phyloP scores from a whole-genome alignment of 2,113 vertebrate species.

The Phainopepla nitens region DNA sequence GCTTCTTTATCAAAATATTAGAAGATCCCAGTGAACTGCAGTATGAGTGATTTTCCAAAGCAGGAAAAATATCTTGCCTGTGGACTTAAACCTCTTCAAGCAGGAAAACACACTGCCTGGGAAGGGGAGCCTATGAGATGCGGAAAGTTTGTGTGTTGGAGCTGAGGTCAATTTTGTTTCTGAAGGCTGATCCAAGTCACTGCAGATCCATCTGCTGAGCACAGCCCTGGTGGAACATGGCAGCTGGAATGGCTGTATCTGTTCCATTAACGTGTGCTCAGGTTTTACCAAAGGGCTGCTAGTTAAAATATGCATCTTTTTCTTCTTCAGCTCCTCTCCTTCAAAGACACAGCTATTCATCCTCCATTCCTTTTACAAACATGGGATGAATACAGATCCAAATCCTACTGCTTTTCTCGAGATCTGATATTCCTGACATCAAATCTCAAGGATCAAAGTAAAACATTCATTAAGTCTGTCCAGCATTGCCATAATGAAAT shows the following conservation, averaged over 20 bases:
- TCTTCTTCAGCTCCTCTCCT: neutral
- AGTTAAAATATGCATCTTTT: slow-evolving; percentile 20
- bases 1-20: neutral
- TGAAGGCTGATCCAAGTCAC: neutral
- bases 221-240: neutral
- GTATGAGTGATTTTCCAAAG: neutral
- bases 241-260: neutral
- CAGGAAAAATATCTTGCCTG: neutral
- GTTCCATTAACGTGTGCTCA: neutral
- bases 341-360: slow-evolving; percentile 42
- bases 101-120: neutral
- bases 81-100: neutral
- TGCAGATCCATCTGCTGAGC: neutral
- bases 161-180: neutral
- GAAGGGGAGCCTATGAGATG: neutral
- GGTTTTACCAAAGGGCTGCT: slow-evolving; percentile 17
- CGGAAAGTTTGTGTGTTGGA: neutral
- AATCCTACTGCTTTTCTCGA: neutral
- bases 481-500: slow-evolving; percentile 26
- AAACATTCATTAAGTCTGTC: slow-evolving; percentile 50
- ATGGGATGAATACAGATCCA: slow-evolving; percentile 45
- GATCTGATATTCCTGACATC: slow-evolving; percentile 44
- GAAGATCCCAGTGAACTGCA: neutral
- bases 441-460: slow-evolving; percentile 47
- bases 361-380: slow-evolving; percentile 51